Percentiles rank a stretch among this genome's conserved stretches.
Conservation (phyloP, 2,113 vertebrate species). For the Acanthochromis polyacanthus region DNA sequence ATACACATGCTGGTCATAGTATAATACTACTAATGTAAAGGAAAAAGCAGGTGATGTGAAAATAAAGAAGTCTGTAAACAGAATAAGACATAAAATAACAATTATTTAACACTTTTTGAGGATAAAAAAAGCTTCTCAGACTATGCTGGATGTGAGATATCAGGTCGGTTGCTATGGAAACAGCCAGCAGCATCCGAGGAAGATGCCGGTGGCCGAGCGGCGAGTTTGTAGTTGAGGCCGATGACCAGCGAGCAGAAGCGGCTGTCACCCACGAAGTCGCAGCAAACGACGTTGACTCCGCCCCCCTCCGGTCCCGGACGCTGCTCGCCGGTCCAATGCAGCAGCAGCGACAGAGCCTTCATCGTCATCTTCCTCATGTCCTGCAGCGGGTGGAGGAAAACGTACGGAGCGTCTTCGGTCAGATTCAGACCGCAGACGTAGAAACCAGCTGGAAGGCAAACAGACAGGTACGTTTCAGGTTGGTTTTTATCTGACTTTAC, state of each 20-base stretch:
- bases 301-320: slow-evolving; percentile 46
- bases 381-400: slow-evolving; percentile 78
- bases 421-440: slow-evolving; percentile 84
- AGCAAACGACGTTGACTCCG: slow-evolving; percentile 81
- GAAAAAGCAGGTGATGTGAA: no score
- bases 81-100: neutral
- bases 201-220: neutral
- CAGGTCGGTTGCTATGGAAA: neutral
- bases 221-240: slow-evolving; percentile 75
- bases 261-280: slow-evolving; percentile 77
- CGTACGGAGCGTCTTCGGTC: slow-evolving; percentile 75
- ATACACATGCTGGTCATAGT: no score
- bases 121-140: no score
- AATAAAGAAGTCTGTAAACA: neutral
- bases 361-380: slow-evolving; percentile 78
- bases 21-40: no score
- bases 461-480: no score
- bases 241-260: slow-evolving; percentile 78
- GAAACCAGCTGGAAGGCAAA: slow-evolving; percentile 71
- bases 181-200: neutral
- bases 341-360: slow-evolving; percentile 63
- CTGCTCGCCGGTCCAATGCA: slow-evolving; percentile 78
- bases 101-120: neutral
- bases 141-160: neutral
- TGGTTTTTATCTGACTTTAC: no score